phyloP scores from a whole-genome alignment of 2,888 invertebrate genomes.

The Andrena dorsata region DNA sequence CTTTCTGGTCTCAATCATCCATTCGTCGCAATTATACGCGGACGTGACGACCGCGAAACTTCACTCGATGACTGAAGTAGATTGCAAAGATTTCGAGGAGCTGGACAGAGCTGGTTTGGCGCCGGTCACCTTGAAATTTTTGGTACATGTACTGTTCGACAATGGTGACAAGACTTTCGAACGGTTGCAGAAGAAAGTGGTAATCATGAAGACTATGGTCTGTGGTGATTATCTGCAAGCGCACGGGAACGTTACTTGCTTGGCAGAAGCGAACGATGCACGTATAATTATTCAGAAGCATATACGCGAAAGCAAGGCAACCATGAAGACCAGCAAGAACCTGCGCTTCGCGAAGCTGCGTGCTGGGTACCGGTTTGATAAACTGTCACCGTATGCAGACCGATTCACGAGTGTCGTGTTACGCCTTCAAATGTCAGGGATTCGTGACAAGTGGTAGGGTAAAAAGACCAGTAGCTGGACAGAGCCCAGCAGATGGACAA shows the following conservation, averaged over 20 bases:
- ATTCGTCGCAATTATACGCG: conserved; percentile 38
- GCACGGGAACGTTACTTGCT: conserved; percentile 37
- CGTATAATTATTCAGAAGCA: background rate
- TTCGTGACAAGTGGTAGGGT: conserved; percentile 15
- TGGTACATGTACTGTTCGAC: conserved; percentile 6
- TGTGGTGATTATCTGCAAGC: conserved; percentile 15
- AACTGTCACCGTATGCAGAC: background rate
- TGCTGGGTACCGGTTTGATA: background rate
- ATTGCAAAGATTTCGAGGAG: conserved; percentile 28
- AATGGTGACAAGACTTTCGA: background rate
- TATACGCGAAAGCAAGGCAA: accelerated
- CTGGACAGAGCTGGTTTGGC: conserved; percentile 25
- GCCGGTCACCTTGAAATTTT: background rate
- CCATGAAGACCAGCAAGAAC: background rate
- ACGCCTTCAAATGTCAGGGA: background rate
- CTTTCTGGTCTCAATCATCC: conserved; percentile 12
- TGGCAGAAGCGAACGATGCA: conserved; percentile 17
- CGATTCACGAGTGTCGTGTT: background rate
- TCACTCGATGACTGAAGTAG: background rate
- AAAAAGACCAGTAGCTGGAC: no score
- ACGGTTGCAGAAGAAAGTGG: conserved; percentile 18
- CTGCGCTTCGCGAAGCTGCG: conserved; percentile 28
- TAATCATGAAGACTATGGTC: accelerated
- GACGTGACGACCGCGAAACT: conserved; percentile 24
- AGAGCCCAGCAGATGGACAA: no score